Base-by-base conservation (phyloP, 1,140 invertebrate genomes). In the Coptotermes formosanus region DNA sequence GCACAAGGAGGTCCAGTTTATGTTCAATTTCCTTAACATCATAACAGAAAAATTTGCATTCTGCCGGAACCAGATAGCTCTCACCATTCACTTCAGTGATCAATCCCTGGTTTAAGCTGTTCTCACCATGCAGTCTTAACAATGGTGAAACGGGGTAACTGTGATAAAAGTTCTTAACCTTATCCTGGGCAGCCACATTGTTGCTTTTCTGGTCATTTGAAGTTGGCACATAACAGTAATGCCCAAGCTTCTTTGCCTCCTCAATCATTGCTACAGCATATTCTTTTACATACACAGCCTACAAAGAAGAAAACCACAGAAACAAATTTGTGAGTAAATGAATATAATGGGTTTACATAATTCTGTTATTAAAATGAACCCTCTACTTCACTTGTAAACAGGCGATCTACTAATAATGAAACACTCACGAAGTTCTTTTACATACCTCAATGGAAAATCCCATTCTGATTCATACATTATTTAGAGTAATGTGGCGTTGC, bases 31-130 rank as follows among this genome's bases (percentile, higher is more conserved):
- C 88, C 84, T 86, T 88, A 14, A 93, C 88, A 88, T 94, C 91
- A 83, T 91, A 90, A 85, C 90, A 91, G 88, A 91, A 92, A 89
- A 93, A 94, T 43, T 85, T 86, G 87, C 90, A 91, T 69, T 90
- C 89, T n/a, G 38, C 75, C 83, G 92, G 92, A 85, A 93, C 90
- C 25, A 93, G 88, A 88, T 90, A 92, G 87, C 89, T 88, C 32
- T 90, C 88, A 14, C 88, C 85, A 9, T 89, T 55, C 84, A 90
- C 88, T 85, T 89, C 85, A 0, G 88, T 88, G 75, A 91, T 88
- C 83, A 90, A 87, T 69, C 90, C 82, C 83, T 69, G 75, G 82
- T 90, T 82, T 6, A 86, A 88, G 21, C 87, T 86, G 88, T 92
- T 92, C 12, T 84, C 88, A 16, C 91, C 91, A 87, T 89, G 87